Evolutionary conservation across 35 echinoderm and acorn worm species (phyloP).

Genomic region (Antedon bifida): DNA sequence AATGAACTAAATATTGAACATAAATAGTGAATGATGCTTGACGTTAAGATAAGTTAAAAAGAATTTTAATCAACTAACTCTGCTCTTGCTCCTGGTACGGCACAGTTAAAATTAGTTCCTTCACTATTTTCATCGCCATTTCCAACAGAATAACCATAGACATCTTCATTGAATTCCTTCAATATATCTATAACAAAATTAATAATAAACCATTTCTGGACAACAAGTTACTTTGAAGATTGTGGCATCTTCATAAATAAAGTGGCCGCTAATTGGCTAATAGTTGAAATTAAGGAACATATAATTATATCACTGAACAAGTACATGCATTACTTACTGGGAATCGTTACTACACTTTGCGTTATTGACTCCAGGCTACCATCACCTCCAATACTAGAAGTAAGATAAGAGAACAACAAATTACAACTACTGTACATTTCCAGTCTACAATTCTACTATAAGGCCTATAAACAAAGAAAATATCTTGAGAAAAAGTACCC

Average conservation of each 20-base stretch:
- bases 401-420: not conserved
- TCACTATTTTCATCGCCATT: conserved; percentile 3
- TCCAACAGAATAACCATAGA: conserved; percentile 28
- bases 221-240: too few relatives aligned
- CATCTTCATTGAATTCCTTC: conserved; percentile 4
- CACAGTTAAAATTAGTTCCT: conserved; percentile 33
- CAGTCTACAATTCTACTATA: too few relatives aligned
- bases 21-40: too few relatives aligned
- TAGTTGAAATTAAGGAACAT: too few relatives aligned
- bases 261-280: too few relatives aligned
- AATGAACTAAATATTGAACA: too few relatives aligned
- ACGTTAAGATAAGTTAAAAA: too few relatives aligned
- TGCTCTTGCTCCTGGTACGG: conserved; percentile 25
- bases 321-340: not conserved
- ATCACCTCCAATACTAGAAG: not conserved
- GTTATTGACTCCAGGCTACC: not conserved
- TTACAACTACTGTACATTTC: not conserved
- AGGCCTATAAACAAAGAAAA: too few relatives aligned
- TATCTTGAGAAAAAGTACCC: too few relatives aligned
- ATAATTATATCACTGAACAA: too few relatives aligned
- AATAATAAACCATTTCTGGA: too few relatives aligned
- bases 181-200: conserved; percentile 23
- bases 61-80: conserved; percentile 15
- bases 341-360: not conserved
- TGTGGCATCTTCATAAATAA: too few relatives aligned